Evolutionary conservation across 2,888 invertebrate genomes (phyloP).

Genomic region (Plusia festucae): DNA sequence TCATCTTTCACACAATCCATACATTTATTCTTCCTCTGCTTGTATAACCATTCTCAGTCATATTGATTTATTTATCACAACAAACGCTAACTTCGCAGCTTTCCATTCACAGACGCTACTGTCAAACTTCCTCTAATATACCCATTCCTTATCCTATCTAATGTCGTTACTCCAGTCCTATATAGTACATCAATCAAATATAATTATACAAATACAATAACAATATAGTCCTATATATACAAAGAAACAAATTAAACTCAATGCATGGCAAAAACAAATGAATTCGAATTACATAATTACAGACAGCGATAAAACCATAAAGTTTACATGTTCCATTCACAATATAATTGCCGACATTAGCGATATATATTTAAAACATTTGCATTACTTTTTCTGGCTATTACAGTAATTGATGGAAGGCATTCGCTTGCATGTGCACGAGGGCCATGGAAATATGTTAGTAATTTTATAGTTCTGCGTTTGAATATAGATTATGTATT

Average conservation of each 20-base stretch:
- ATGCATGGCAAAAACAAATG: constrained; percentile 21
- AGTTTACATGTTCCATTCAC: constrained; percentile 45
- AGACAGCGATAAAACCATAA: constrained; percentile 42
- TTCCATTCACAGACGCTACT: no score
- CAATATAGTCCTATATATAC: no score
- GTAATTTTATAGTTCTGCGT: constrained; percentile 39
- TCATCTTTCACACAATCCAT: no score
- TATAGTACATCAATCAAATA: no score
- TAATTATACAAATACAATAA: no score
- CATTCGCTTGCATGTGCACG: constrained; percentile 69
- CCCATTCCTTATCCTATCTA: no score
- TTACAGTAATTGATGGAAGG: constrained; percentile 68
- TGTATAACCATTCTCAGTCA: no score
- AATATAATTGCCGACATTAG: constrained; percentile 53
- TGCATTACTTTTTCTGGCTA: constrained; percentile 55
- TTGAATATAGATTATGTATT: constrained; percentile 26
- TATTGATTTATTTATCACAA: no score
- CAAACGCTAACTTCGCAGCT: no score
- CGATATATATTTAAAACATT: constrained; percentile 48
- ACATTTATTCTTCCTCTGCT: no score
- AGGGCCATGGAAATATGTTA: constrained; percentile 42
- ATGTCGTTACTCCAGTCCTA: no score
- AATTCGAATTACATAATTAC: constrained; percentile 47
- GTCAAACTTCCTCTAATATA: no score
- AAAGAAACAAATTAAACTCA: neutral